Conservation (phyloP, 2,113 vertebrate species). For the Sturnus vulgaris region DNA sequence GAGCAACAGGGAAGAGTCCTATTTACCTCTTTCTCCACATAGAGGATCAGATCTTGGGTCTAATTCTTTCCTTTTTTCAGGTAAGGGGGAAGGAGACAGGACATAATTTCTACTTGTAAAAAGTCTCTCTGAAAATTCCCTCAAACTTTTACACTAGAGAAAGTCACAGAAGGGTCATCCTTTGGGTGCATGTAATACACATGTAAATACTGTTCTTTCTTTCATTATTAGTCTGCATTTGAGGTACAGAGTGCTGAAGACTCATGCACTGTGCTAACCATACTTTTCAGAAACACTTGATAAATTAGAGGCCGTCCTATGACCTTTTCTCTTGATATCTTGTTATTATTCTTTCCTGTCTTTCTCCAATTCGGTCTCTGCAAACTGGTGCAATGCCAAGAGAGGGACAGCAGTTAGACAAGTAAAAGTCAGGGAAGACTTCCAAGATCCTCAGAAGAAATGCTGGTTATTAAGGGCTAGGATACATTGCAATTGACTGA, state of each 20-base stretch:
- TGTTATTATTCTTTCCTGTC: background rate
- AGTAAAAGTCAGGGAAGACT: background rate
- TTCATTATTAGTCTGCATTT: background rate
- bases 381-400: background rate
- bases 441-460: background rate
- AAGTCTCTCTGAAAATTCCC: background rate
- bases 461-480: background rate
- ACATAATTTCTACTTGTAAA: background rate
- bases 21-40: background rate
- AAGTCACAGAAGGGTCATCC: background rate
- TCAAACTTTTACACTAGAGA: background rate
- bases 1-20: background rate
- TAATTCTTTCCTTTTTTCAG: background rate
- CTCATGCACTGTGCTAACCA: background rate
- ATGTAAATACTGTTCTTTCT: background rate
- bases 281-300: background rate
- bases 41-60: background rate
- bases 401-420: background rate
- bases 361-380: background rate
- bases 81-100: background rate
- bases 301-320: background rate
- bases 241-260: background rate
- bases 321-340: background rate
- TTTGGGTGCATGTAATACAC: accelerated
- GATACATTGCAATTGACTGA: background rate